A percentile compares a stretch with the other conserved stretches of the same genome.
Conservation (phyloP, 1,140 invertebrate genomes). For the Eueides isabella region DNA sequence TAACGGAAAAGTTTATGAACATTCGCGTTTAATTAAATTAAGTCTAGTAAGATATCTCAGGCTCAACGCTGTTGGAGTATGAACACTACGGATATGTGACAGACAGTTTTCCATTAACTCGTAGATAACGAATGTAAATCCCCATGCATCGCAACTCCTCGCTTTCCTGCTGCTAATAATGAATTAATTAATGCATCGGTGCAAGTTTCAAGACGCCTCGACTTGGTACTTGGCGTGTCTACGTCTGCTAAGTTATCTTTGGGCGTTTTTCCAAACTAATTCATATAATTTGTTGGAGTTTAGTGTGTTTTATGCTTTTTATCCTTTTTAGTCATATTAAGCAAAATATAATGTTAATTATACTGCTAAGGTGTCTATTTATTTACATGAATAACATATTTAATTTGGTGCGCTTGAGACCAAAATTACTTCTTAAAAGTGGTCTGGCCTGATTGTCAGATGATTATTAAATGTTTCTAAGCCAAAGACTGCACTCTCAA, state of each 20-base stretch:
- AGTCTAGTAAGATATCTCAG: slow-evolving; percentile 38
- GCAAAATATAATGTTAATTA: too few species aligned
- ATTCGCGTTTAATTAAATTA: slow-evolving; percentile 36
- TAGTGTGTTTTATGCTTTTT: too few species aligned
- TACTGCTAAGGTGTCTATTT: too few species aligned
- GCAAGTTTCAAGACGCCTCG: slow-evolving; percentile 46
- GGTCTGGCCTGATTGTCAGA: too few species aligned
- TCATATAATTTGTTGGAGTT: too few species aligned
- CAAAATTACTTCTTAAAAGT: too few species aligned
- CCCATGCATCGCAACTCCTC: slow-evolving; percentile 12
- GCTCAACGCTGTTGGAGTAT: slow-evolving; percentile 30
- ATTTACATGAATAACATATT: too few species aligned
- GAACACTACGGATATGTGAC: slow-evolving; percentile 32
- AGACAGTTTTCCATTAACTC: slow-evolving; percentile 41
- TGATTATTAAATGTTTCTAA: too few species aligned
- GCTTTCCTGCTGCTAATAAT: neutral
- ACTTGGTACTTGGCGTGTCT: slow-evolving; percentile 23
- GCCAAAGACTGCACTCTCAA: too few species aligned
- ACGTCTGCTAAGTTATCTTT: slow-evolving; percentile 40
- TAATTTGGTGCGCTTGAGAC: too few species aligned
- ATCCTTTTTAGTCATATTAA: too few species aligned
- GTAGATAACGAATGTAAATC: slow-evolving; percentile 44
- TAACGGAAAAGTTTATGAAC: slow-evolving; percentile 28
- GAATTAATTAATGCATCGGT: slow-evolving; percentile 56
- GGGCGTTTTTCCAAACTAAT: slow-evolving; percentile 12